These are phyloP conservation scores for Hyperoplus immaculatus DNA, from an alignment of 2,797 vertebrate genomes.

Conservation along the genomic window DNA sequence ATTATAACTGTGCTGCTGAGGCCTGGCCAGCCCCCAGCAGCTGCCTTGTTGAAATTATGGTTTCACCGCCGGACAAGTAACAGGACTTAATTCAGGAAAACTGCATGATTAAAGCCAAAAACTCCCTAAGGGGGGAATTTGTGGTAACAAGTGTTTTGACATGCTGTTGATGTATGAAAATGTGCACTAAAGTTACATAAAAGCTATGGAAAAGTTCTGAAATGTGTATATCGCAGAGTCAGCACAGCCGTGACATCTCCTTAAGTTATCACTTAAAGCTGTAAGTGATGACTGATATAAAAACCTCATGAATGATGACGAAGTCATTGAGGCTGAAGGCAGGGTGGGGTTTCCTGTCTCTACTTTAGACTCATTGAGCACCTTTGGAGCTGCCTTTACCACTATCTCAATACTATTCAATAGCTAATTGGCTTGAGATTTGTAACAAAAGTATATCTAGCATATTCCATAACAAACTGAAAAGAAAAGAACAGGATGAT, in stretches of 20 bases:
- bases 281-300: constrained; percentile 42
- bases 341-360: constrained; percentile 11
- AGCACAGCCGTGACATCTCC: background rate
- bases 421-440: background rate
- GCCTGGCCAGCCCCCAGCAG: constrained; percentile 47
- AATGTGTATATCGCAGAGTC: constrained; percentile 1
- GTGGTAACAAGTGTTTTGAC: constrained; percentile 40
- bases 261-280: background rate
- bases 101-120: constrained; percentile 51
- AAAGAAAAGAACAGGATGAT: background rate
- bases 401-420: constrained; percentile 8
- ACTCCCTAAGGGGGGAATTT: constrained; percentile 23
- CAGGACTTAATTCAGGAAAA: constrained; percentile 45
- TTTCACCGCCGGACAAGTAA: constrained; percentile 27
- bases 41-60: constrained; percentile 54
- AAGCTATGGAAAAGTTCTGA: constrained; percentile 11
- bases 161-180: constrained; percentile 30
- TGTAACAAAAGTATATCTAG: background rate
- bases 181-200: constrained; percentile 9
- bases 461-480: background rate
- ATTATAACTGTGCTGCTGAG: constrained; percentile 57
- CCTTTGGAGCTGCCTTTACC: background rate
- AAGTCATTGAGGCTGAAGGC: constrained; percentile 27
- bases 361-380: background rate
- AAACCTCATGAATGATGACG: constrained; percentile 49